phyloP scores from a whole-genome alignment of 1,140 invertebrate genomes.

The Polypedilum vanderplanki region DNA sequence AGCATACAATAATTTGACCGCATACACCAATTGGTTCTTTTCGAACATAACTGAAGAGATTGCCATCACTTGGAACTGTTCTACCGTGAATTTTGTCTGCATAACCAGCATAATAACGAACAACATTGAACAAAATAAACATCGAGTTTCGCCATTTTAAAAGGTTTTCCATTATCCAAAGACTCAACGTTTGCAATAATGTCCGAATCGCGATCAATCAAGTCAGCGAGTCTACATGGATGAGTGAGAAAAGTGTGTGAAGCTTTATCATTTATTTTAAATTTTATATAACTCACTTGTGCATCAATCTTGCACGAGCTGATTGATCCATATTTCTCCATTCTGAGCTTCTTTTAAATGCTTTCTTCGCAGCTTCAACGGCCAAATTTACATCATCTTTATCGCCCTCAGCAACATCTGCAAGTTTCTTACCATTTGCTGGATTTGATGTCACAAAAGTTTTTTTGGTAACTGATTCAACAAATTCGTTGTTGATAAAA shows the following conservation, averaged over 20 bases:
- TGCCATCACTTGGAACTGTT: conserved; percentile 54
- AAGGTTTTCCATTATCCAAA: conserved; percentile 69
- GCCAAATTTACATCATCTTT: conserved; percentile 49
- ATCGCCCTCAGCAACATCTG: conserved; percentile 50
- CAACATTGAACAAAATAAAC: conserved; percentile 50
- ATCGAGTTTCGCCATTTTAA: conserved; percentile 51
- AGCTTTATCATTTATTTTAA: conserved; percentile 35
- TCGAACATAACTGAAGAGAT: conserved; percentile 49
- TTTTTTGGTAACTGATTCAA: conserved; percentile 46
- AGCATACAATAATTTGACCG: conserved; percentile 41
- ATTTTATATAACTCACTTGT: conserved; percentile 36
- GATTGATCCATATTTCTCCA: conserved; percentile 61
- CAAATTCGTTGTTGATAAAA: conserved; percentile 61
- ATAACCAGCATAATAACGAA: conserved; percentile 70
- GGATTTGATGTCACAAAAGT: conserved; percentile 49
- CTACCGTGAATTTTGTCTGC: conserved; percentile 68
- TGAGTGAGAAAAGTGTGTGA: conserved; percentile 26
- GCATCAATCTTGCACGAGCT: conserved; percentile 49
- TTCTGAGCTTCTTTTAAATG: conserved; percentile 50
- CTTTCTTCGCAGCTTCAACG: conserved; percentile 50
- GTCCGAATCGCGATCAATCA: conserved; percentile 61
- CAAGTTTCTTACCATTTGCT: conserved; percentile 50
- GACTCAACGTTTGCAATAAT: conserved; percentile 61
- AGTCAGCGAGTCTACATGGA: conserved; percentile 56
- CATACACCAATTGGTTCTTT: conserved; percentile 58